These are phyloP conservation scores for Polyommatus icarus DNA, from an alignment of 2,888 invertebrate genomes.

Conservation along the genomic window DNA sequence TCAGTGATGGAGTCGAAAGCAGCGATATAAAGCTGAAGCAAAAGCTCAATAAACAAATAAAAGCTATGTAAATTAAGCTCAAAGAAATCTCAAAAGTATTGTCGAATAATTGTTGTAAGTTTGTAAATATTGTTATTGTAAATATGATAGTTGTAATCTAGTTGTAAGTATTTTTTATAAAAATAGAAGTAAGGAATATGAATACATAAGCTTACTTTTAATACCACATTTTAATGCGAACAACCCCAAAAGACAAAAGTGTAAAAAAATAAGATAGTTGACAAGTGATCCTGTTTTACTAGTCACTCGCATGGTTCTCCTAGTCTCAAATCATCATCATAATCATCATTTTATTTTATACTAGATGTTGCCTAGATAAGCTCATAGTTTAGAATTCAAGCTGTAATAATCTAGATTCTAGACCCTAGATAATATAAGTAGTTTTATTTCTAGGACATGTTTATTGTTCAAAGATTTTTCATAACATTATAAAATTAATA, in stretches of 20 bases:
- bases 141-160: constrained; percentile 1
- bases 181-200: background rate
- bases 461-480: too few relatives aligned
- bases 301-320: too few relatives aligned
- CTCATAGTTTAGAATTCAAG: too few relatives aligned
- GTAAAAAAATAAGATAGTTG: too few relatives aligned
- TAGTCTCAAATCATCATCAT: too few relatives aligned
- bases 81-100: constrained; percentile 48
- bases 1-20: constrained; percentile 53
- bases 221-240: background rate
- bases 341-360: too few relatives aligned
- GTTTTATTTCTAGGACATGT: too few relatives aligned
- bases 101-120: constrained; percentile 57
- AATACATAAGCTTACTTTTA: background rate
- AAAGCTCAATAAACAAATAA: constrained; percentile 58
- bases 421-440: too few relatives aligned
- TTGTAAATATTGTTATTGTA: constrained; percentile 33
- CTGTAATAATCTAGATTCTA: too few relatives aligned
- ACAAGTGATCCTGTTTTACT: too few relatives aligned
- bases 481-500: too few relatives aligned
- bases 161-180: background rate
- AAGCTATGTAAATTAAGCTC: constrained; percentile 53
- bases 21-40: constrained; percentile 54
- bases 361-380: too few relatives aligned
- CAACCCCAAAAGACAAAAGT: background rate